phyloP scores from a whole-genome alignment of 2,888 invertebrate species.

The Hirudinaria manillensis region DNA sequence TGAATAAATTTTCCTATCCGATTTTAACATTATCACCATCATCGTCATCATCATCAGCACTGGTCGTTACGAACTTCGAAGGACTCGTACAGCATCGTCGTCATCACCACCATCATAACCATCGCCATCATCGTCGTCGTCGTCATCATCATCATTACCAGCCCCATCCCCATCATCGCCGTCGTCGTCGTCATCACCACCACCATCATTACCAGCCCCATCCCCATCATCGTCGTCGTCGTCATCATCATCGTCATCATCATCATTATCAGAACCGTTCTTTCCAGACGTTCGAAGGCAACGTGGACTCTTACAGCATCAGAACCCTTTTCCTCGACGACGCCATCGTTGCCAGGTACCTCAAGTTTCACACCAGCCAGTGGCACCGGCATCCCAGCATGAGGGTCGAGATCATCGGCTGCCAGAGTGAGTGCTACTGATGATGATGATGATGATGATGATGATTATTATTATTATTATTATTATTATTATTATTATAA shows the following conservation, averaged over 20 bases:
- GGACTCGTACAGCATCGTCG: neutral
- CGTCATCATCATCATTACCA: neutral
- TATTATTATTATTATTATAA: neutral
- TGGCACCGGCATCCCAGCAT: slow-evolving; percentile 58
- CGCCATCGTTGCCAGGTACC: slow-evolving; percentile 56
- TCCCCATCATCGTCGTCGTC: neutral
- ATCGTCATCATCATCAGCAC: neutral
- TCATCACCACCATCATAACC: neutral
- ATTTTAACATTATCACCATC: neutral
- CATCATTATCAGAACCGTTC: neutral
- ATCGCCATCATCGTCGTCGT: neutral
- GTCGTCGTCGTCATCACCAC: neutral
- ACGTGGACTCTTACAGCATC: slow-evolving; percentile 56
- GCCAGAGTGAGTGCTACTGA: slow-evolving; percentile 54
- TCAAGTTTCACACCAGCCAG: slow-evolving; percentile 56
- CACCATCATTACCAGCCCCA: neutral
- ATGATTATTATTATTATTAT: neutral
- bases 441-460: neutral
- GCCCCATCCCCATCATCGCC: neutral
- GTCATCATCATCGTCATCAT: neutral
- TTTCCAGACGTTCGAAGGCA: slow-evolving; percentile 56
- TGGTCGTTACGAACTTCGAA: neutral
- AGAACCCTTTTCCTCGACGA: slow-evolving; percentile 56
- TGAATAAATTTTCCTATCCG: too few species aligned
- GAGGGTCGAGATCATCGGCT: slow-evolving; percentile 57